Conservation (phyloP, 2,888 invertebrate genomes). For the Cactoblastis cactorum region DNA sequence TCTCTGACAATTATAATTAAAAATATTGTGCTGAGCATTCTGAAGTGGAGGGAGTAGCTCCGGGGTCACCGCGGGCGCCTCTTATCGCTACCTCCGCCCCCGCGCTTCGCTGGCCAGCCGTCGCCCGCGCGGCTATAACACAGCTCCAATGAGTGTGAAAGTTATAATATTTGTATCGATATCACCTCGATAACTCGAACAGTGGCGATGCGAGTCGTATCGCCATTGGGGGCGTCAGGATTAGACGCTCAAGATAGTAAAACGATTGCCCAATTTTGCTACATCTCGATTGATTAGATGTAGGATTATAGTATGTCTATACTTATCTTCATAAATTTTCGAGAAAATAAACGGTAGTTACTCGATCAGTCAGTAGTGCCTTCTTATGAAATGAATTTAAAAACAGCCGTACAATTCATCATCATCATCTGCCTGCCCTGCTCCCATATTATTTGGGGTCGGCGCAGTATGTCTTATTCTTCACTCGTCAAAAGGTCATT, state of each 20-base stretch:
- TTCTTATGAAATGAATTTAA: no score
- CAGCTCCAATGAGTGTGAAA: slow-evolving; percentile 11
- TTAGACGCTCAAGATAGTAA: background rate
- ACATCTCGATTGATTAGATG: slow-evolving; percentile 1
- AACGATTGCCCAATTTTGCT: background rate
- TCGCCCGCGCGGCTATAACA: slow-evolving; percentile 19
- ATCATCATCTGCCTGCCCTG: no score
- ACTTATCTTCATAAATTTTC: background rate
- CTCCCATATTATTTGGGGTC: no score
- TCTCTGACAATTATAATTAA: slow-evolving; percentile 2
- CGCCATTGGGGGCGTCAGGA: background rate
- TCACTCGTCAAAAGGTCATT: no score
- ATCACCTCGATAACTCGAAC: background rate
- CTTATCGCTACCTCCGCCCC: slow-evolving; percentile 39
- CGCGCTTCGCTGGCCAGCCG: slow-evolving; percentile 20
- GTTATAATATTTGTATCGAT: slow-evolving; percentile 9
- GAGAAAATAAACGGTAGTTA: no score
- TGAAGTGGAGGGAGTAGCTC: slow-evolving; percentile 24
- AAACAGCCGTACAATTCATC: no score
- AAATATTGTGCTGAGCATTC: slow-evolving; percentile 9
- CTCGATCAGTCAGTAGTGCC: no score
- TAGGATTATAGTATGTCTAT: background rate
- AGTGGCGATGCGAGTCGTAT: background rate
- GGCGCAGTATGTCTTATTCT: no score
- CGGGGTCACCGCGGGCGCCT: slow-evolving; percentile 52